These are phyloP conservation scores for Diadromus collaris DNA, from an alignment of 2,888 invertebrate genomes.

Conservation along the genomic window DNA sequence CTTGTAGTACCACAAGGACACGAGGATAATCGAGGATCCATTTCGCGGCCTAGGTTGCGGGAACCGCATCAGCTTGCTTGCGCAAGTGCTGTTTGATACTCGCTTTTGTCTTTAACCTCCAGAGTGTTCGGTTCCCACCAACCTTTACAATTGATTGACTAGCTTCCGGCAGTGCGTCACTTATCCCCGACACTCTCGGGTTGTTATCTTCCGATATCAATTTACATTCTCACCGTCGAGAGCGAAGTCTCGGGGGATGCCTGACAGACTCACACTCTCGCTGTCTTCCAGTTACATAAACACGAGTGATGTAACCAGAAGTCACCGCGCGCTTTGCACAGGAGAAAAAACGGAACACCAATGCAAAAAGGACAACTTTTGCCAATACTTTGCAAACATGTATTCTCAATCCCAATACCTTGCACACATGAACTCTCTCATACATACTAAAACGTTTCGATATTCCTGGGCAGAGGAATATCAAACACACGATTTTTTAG, in stretches of 20 bases:
- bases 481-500: too few relatives aligned
- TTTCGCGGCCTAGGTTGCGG: background rate
- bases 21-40: background rate
- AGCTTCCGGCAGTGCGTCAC: slow-evolving; percentile 11
- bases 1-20: background rate
- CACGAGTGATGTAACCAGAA: background rate
- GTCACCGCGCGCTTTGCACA: too few relatives aligned
- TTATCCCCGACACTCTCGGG: slow-evolving; percentile 10
- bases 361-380: too few relatives aligned
- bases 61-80: background rate
- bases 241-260: slow-evolving; percentile 1
- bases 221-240: slow-evolving; percentile 16
- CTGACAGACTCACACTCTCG: background rate
- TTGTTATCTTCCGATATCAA: too few relatives aligned
- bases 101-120: background rate
- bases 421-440: too few relatives aligned
- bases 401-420: too few relatives aligned
- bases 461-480: too few relatives aligned
- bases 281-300: background rate
- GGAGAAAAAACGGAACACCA: too few relatives aligned
- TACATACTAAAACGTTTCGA: too few relatives aligned
- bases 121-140: slow-evolving; percentile 4
- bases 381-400: too few relatives aligned
- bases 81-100: slow-evolving; percentile 2
- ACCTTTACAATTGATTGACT: background rate